A percentile compares a stretch with the other conserved stretches of the same genome.
phyloP scores from a whole-genome alignment of 2,797 vertebrate genomes.

The Tapera naevia region DNA sequence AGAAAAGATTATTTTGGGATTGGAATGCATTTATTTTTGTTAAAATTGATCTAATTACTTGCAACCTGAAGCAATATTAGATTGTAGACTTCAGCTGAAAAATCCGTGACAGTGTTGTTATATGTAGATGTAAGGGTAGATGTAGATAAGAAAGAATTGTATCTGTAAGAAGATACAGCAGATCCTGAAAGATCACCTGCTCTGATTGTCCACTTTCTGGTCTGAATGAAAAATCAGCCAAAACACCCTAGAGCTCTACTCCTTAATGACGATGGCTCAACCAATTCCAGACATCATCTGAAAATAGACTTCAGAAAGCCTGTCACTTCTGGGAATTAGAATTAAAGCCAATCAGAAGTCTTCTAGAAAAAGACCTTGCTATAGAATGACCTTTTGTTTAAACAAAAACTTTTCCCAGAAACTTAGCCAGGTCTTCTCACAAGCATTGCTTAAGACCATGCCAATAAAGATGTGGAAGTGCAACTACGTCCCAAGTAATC shows the following conservation, averaged over 20 bases:
- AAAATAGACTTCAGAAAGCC: not conserved
- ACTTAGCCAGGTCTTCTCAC: not conserved
- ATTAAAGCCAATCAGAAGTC: not conserved
- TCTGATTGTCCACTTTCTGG: not conserved
- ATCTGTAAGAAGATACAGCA: not conserved
- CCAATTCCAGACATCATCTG: not conserved
- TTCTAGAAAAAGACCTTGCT: not conserved
- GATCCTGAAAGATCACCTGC: not conserved
- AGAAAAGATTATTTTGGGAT: not conserved
- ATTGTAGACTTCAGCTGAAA: not conserved
- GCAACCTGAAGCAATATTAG: not conserved
- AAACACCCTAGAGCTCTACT: not conserved
- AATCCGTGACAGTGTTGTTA: not conserved
- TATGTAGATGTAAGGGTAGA: not conserved
- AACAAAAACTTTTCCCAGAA: not conserved
- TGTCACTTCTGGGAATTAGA: not conserved
- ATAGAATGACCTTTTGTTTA: not conserved
- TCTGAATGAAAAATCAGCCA: not conserved
- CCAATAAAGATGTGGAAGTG: not conserved
- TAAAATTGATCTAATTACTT: not conserved
- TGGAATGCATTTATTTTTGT: not conserved
- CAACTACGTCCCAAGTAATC: not conserved
- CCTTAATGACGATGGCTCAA: not conserved
- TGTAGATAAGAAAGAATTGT: not conserved
- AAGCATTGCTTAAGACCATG: not conserved